These are phyloP conservation scores for Crocodylus rhombifer DNA, from an alignment of 2,797 vertebrate species.

Conservation along the genomic window DNA sequence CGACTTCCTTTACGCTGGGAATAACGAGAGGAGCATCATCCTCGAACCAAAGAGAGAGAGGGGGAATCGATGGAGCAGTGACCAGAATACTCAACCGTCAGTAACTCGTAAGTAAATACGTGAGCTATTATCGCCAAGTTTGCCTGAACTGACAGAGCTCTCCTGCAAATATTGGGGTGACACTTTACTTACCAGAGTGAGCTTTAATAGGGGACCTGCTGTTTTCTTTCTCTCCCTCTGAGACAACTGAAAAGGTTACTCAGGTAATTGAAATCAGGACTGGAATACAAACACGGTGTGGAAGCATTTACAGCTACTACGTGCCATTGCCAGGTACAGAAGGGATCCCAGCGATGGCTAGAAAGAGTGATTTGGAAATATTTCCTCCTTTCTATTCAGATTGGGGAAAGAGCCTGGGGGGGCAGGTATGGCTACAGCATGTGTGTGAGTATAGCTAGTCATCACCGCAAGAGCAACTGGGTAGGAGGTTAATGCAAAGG, in stretches of 20 bases:
- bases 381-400: neutral
- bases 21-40: rapidly evolving
- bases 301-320: constrained; percentile 37
- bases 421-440: neutral
- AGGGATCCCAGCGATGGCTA: neutral
- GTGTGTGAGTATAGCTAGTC: neutral
- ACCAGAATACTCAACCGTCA: constrained; percentile 43
- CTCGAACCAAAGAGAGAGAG: neutral
- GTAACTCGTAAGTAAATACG: constrained; percentile 60
- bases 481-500: neutral
- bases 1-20: neutral
- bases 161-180: constrained; percentile 42
- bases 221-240: constrained; percentile 69
- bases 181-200: neutral
- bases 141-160: constrained; percentile 64
- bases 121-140: constrained; percentile 64
- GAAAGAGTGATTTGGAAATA: constrained; percentile 10
- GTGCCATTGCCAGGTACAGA: constrained; percentile 48
- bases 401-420: neutral
- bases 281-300: constrained; percentile 64
- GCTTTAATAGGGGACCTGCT: constrained; percentile 65
- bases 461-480: neutral
- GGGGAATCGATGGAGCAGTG: constrained; percentile 8
- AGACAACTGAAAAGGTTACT: constrained; percentile 75
- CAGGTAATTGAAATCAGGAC: constrained; percentile 76